phyloP scores from a whole-genome alignment of 2,113 vertebrate species.

The rabbit (Oryctolagus cuniculus) region mOryCun1.1 NC_091436.1:42887001-42887500 shows the following conservation, averaged over 20 bases:
- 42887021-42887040: not conserved
- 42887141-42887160: constrained; percentile 72
- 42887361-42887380: not conserved
- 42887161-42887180: constrained; percentile 65
- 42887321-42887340: not conserved
- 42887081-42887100: constrained; percentile 49
- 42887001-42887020: not conserved
- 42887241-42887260: constrained; percentile 19
- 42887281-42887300: not conserved
- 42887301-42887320: not conserved
- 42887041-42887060: constrained; percentile 23
- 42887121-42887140: constrained; percentile 56
- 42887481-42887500: constrained; percentile 46
- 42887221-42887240: constrained; percentile 72
- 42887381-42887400: not conserved
- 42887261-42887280: not conserved
- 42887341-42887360: not conserved
- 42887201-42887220: constrained; percentile 77
- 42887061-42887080: constrained; percentile 37
- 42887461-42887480: not conserved
- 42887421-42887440: constrained; percentile 15
- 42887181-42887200: constrained; percentile 56
- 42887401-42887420: not conserved
- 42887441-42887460: not conserved
- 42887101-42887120: constrained; percentile 52